Conservation (phyloP, 1,140 invertebrate genomes). For the Drosophila kanapiae region DNA sequence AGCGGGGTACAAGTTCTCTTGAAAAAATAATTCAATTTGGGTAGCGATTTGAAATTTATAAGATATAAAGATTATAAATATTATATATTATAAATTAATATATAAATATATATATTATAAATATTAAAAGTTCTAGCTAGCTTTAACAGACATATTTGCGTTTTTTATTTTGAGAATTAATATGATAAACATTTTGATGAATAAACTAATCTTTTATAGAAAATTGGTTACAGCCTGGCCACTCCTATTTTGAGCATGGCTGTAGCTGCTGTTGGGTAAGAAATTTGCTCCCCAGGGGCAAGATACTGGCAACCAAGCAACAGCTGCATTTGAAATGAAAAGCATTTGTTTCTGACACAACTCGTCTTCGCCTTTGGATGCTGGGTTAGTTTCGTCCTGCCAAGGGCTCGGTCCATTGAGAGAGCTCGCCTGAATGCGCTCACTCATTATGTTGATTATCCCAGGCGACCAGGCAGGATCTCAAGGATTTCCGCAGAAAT, state of each 20-base stretch:
- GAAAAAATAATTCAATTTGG: background rate
- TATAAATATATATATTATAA: no score
- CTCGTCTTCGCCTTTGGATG: slow-evolving; percentile 67
- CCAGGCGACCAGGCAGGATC: slow-evolving; percentile 56
- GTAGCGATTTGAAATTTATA: no score
- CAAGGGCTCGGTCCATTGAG: slow-evolving; percentile 64
- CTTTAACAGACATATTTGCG: no score
- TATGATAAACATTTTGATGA: no score
- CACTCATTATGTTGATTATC: slow-evolving; percentile 83
- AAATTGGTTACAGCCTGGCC: no score
- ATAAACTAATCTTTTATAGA: no score
- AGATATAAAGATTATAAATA: no score
- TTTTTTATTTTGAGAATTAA: no score
- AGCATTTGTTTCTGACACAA: slow-evolving; percentile 83
- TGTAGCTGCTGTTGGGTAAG: slow-evolving; percentile 47
- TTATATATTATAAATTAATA: no score
- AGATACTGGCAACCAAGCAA: slow-evolving; percentile 67
- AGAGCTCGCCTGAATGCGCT: slow-evolving; percentile 73
- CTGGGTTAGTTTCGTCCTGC: slow-evolving; percentile 33
- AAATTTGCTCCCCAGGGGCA: slow-evolving; percentile 54
- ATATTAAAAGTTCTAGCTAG: no score
- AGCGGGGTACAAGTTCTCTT: slow-evolving; percentile 1
- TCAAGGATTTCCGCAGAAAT: slow-evolving; percentile 60
- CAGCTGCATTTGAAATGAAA: slow-evolving; percentile 83
- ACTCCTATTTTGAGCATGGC: background rate